Percentiles rank a stretch among this genome's conserved stretches.
These are phyloP conservation scores for Nasonovia ribisnigri DNA, from an alignment of 2,888 invertebrate species.

Conservation along the genomic window DNA sequence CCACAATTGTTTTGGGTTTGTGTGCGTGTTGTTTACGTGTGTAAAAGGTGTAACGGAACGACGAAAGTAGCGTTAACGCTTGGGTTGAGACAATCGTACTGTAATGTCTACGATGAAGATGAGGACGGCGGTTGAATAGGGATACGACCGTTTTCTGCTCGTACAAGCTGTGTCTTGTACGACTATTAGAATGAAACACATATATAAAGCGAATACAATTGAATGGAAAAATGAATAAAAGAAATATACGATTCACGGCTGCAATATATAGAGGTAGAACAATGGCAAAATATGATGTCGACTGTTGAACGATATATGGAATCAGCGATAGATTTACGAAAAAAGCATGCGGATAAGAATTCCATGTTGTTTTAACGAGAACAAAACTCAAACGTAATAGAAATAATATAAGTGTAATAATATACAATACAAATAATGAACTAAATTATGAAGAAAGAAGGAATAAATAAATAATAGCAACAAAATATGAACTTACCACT, in stretches of 20 bases:
- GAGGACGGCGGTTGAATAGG: not conserved
- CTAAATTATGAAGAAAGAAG: not conserved
- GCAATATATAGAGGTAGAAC: not conserved
- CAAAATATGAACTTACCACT: not conserved
- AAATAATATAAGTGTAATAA: not conserved
- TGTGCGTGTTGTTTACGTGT: conserved; percentile 2
- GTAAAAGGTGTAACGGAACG: conserved; percentile 21
- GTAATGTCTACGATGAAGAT: not conserved
- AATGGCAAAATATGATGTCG: not conserved
- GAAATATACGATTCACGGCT: not conserved
- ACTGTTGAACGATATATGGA: not conserved
- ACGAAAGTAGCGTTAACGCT: conserved; percentile 38
- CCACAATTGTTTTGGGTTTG: not conserved
- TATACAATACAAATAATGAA: not conserved
- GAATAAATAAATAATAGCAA: not conserved
- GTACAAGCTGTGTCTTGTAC: not conserved
- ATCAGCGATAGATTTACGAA: not conserved
- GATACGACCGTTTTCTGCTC: not conserved
- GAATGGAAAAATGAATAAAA: conserved; percentile 30
- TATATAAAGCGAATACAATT: conserved; percentile 9
- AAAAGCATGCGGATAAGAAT: not conserved
- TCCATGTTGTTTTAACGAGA: not conserved
- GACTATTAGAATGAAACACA: conserved; percentile 13
- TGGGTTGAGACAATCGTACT: conserved; percentile 16
- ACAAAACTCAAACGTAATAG: not conserved